phyloP scores from a whole-genome alignment of 2,888 invertebrate genomes.

The Ceraclea dissimilis region DNA sequence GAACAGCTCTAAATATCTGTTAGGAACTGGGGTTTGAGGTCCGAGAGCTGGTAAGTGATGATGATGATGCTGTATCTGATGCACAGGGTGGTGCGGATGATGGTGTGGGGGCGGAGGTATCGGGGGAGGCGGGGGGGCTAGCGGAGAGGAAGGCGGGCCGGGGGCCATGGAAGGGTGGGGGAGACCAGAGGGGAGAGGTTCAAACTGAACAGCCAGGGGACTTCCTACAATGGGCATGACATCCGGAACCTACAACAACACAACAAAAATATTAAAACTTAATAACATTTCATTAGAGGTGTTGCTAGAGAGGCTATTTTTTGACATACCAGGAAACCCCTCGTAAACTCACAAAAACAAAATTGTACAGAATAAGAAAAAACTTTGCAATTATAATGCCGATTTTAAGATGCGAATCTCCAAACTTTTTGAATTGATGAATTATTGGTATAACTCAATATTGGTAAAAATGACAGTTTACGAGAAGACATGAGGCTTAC shows the following conservation, averaged over 20 bases:
- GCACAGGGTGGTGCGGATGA: conserved; percentile 6
- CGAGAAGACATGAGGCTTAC: too few relatives aligned
- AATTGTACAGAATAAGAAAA: too few relatives aligned
- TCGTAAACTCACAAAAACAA: too few relatives aligned
- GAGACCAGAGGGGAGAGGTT: conserved; percentile 10
- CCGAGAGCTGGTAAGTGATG: not conserved
- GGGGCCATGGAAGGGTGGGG: conserved; percentile 11
- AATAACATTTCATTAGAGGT: too few relatives aligned
- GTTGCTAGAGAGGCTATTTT: too few relatives aligned
- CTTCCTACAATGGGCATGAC: conserved; percentile 23
- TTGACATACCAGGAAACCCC: too few relatives aligned
- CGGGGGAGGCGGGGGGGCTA: not conserved
- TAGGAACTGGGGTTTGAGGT: conserved; percentile 17
- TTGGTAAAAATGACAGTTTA: too few relatives aligned
- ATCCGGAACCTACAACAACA: conserved; percentile 18
- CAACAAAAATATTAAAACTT: not conserved
- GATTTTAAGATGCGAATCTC: too few relatives aligned
- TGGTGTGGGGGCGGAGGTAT: conserved; percentile 1
- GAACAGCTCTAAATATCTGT: conserved; percentile 21
- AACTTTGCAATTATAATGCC: too few relatives aligned
- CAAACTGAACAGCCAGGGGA: conserved; percentile 22
- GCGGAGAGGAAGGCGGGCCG: conserved; percentile 6
- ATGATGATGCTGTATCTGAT: not conserved
- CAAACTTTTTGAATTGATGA: too few relatives aligned
- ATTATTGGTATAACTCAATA: too few relatives aligned